These are phyloP conservation scores for Steinernema khuongi DNA, from an alignment of 1,140 invertebrate species.

Conservation along the genomic window DNA sequence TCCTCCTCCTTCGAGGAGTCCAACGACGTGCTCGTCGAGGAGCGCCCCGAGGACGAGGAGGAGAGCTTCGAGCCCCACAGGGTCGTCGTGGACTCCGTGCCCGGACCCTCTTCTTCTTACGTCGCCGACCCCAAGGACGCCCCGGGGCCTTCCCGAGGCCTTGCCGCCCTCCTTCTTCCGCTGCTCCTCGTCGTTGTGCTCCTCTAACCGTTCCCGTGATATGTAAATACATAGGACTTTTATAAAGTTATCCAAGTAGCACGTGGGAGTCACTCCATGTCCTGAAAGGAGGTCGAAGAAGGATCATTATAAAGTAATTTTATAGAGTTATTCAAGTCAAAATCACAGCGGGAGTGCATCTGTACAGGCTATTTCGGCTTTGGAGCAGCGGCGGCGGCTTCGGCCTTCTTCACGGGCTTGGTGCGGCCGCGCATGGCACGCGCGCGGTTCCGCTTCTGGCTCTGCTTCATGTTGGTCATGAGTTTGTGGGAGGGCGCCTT, in stretches of 20 bases:
- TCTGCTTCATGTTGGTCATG: neutral
- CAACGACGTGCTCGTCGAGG: constrained; percentile 10
- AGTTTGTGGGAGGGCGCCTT: neutral
- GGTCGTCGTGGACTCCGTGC: constrained; percentile 31
- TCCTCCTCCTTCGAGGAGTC: neutral
- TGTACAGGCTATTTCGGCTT: neutral
- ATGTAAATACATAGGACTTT: neutral
- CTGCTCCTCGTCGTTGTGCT: neutral
- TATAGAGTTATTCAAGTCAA: neutral
- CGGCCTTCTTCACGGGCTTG: neutral
- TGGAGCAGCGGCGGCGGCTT: neutral
- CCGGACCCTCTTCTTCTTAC: neutral
- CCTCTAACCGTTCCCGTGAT: neutral
- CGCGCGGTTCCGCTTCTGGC: neutral
- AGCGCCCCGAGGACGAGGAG: neutral
- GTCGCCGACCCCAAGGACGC: neutral
- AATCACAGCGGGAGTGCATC: neutral
- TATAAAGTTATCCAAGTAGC: neutral
- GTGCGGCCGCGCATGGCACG: too few species aligned
- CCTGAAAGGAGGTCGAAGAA: too few species aligned
- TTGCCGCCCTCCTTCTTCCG: neutral
- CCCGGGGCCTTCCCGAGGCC: neutral
- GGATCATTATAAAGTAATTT: too few species aligned
- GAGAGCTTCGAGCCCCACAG: constrained; percentile 27
- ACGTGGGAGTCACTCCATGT: neutral